These are phyloP conservation scores for Mayetiola destructor DNA, from an alignment of 2,888 invertebrate species.

Conservation along the genomic window DNA sequence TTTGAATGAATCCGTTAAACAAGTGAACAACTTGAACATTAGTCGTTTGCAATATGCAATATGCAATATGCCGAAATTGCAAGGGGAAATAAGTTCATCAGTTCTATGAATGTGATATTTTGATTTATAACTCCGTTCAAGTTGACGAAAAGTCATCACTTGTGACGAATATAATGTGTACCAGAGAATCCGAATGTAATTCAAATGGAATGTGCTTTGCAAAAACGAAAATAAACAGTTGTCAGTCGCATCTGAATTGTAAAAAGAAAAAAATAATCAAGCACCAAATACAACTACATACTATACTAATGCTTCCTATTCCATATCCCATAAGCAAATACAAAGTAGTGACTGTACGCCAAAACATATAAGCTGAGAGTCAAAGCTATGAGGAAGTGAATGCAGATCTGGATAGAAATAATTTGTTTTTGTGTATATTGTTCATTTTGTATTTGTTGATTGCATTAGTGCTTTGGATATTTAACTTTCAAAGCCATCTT, in stretches of 20 bases:
- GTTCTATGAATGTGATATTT: background rate
- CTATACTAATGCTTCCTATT: no score
- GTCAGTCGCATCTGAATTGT: background rate
- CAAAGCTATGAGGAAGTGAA: background rate
- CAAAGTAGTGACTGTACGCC: no score
- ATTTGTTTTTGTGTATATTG: no score
- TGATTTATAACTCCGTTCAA: background rate
- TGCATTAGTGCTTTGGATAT: conserved; percentile 1
- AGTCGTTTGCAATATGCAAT: no score
- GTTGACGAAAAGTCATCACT: conserved; percentile 8
- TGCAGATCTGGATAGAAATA: no score
- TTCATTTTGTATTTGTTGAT: conserved; percentile 9
- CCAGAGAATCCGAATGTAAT: conserved; percentile 5
- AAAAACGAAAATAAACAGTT: background rate
- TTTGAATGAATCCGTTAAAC: no score
- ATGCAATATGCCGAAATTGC: no score
- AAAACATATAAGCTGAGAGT: background rate
- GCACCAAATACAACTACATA: background rate
- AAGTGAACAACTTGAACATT: no score
- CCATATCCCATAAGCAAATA: no score
- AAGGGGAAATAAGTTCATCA: no score
- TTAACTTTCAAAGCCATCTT: no score
- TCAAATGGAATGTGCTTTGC: background rate
- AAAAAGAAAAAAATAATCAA: background rate
- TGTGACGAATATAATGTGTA: conserved; percentile 12